Percentiles rank a stretch among this genome's conserved stretches.
Conservation (phyloP, 2,888 invertebrate species). For the Cabera pusaria region DNA sequence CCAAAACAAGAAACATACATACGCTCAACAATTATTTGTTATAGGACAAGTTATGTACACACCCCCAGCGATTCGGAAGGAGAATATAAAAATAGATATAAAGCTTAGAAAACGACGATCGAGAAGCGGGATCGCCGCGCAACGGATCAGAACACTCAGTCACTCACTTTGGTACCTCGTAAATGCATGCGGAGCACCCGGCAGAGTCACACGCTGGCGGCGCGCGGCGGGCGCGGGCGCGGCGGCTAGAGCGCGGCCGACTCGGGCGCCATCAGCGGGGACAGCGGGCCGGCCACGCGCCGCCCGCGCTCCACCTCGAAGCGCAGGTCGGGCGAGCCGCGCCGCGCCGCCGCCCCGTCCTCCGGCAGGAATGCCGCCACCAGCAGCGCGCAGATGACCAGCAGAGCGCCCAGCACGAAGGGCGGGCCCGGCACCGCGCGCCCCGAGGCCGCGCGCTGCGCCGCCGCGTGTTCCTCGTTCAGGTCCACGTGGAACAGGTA, state of each 20-base stretch:
- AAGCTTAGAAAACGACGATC: conserved; percentile 66
- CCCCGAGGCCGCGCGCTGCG: conserved; percentile 71
- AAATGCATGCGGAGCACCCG: conserved; percentile 57
- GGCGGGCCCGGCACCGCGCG: conserved; percentile 98
- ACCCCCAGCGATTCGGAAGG: conserved; percentile 51
- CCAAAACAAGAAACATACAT: conserved; percentile 46
- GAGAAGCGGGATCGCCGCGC: conserved; percentile 51
- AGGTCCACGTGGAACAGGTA: conserved; percentile 99
- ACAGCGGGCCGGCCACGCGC: conserved; percentile 89
- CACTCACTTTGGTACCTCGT: conserved; percentile 67
- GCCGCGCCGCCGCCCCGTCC: conserved; percentile 68
- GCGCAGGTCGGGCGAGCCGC: conserved; percentile 87
- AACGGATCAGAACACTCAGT: conserved; percentile 48
- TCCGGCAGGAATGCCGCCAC: conserved; percentile 95
- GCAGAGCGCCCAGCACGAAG: conserved; percentile 98
- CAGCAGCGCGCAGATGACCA: conserved; percentile 97
- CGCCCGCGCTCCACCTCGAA: conserved; percentile 92
- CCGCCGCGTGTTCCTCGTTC: conserved; percentile 87
- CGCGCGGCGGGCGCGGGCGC: conserved; percentile 60
- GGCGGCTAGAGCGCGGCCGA: conserved; percentile 88
- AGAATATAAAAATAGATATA: conserved; percentile 67
- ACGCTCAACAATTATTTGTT: conserved; percentile 48
- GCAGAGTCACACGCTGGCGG: conserved; percentile 72
- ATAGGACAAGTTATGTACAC: conserved; percentile 65
- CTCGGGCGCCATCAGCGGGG: conserved; percentile 91